These are phyloP conservation scores for Zaprionus kolodkinae DNA, from an alignment of 1,140 invertebrate genomes.

Conservation along the genomic window DNA sequence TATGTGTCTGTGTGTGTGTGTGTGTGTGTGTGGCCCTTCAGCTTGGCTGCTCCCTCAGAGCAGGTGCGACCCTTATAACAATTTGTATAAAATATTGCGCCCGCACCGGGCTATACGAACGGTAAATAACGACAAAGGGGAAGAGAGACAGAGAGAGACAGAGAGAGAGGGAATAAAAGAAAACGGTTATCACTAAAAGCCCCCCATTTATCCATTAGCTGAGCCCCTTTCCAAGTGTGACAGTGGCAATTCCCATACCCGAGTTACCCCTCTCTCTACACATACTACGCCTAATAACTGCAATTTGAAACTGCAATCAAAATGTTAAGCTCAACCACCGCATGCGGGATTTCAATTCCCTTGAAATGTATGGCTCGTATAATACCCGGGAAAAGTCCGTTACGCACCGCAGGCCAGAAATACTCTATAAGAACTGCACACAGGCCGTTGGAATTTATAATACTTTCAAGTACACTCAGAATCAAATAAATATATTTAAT, in stretches of 20 bases:
- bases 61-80: conserved; percentile 79
- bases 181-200: conserved; percentile 43
- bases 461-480: too few species aligned
- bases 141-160: neutral
- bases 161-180: neutral
- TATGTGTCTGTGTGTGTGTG: too few species aligned
- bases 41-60: conserved; percentile 35
- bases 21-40: conserved; percentile 14
- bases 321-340: conserved; percentile 47
- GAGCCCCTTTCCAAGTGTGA: conserved; percentile 42
- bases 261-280: conserved; percentile 1
- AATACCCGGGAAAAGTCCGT: neutral
- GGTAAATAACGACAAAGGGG: conserved; percentile 49
- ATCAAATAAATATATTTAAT: too few species aligned
- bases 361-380: conserved; percentile 43
- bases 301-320: conserved; percentile 70
- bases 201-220: conserved; percentile 46
- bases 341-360: conserved; percentile 36
- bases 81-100: conserved; percentile 77
- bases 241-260: conserved; percentile 49
- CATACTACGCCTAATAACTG: conserved; percentile 60
- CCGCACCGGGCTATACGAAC: conserved; percentile 62
- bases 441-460: neutral
- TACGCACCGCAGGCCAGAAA: neutral
- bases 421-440: neutral